Percentiles rank a stretch among this genome's conserved stretches.
Conservation (phyloP, 2,888 invertebrate species). For the Atherix ibis region DNA sequence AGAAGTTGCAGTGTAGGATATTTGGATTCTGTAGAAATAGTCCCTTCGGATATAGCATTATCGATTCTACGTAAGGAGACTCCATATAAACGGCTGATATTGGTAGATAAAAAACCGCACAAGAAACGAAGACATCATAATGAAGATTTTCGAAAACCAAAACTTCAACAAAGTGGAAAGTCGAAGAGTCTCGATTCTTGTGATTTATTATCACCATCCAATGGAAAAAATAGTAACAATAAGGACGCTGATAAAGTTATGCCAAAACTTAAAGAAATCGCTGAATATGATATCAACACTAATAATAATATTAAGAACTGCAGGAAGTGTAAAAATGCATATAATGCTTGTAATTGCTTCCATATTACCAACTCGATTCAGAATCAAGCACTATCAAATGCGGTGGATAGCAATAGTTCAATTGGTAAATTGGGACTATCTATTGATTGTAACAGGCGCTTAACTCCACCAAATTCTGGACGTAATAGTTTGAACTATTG, state of each 20-base stretch:
- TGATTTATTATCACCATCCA: slow-evolving; percentile 43
- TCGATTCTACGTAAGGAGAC: slow-evolving; percentile 57
- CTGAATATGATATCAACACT: slow-evolving; percentile 22
- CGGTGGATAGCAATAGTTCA: not conserved
- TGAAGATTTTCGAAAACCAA: slow-evolving; percentile 24
- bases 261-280: slow-evolving; percentile 26
- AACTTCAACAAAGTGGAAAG: slow-evolving; percentile 30
- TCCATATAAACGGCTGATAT: slow-evolving; percentile 52
- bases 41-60: slow-evolving; percentile 57
- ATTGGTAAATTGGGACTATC: not conserved
- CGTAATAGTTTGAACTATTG: not conserved
- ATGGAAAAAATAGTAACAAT: slow-evolving; percentile 15
- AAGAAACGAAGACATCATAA: slow-evolving; percentile 27
- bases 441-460: not conserved
- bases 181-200: slow-evolving; percentile 76
- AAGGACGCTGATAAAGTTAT: slow-evolving; percentile 22
- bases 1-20: slow-evolving; percentile 81
- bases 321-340: slow-evolving; percentile 22
- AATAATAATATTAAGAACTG: slow-evolving; percentile 17
- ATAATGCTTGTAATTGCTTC: slow-evolving; percentile 22
- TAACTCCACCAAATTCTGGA: not conserved
- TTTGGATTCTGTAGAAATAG: slow-evolving; percentile 64
- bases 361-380: slow-evolving; percentile 19
- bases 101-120: slow-evolving; percentile 52
- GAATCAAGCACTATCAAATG: not conserved